Conservation (phyloP, 2,113 vertebrate genomes). For the Sarotherodon lohbergeri region DNA sequence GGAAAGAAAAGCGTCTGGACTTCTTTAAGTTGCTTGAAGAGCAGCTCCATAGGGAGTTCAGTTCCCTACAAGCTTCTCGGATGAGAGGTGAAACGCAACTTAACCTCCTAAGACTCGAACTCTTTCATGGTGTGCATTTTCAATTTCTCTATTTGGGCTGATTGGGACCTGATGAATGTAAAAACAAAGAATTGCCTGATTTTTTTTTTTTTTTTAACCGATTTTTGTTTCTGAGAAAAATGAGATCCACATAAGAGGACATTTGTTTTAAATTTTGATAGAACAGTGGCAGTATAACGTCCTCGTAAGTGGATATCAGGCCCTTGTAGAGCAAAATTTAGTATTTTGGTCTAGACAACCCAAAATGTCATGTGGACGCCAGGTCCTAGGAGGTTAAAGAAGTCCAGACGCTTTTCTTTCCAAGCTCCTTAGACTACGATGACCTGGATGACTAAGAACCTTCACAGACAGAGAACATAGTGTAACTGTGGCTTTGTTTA, state of each 20-base stretch:
- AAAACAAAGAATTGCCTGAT: background rate
- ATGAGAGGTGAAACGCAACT: fast-evolving
- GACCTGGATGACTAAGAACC: background rate
- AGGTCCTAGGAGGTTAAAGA: background rate
- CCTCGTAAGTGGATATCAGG: background rate
- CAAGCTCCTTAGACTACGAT: background rate
- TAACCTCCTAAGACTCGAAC: background rate
- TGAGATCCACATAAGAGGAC: background rate
- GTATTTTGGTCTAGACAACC: background rate
- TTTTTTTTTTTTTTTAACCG: background rate
- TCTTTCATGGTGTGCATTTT: background rate
- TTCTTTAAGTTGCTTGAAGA: background rate
- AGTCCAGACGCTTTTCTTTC: background rate
- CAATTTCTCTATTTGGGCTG: background rate
- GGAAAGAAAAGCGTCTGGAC: background rate
- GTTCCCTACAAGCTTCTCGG: background rate
- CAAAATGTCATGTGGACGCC: background rate
- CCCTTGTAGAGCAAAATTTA: background rate
- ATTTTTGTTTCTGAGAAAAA: background rate
- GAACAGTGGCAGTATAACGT: background rate
- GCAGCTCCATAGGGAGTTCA: no score
- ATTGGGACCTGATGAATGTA: background rate
- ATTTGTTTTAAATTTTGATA: background rate
- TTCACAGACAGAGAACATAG: background rate
- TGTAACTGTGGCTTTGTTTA: background rate